phyloP scores from a whole-genome alignment of 2,797 vertebrate genomes.

The Mormyrus hasselquistii region DNA sequence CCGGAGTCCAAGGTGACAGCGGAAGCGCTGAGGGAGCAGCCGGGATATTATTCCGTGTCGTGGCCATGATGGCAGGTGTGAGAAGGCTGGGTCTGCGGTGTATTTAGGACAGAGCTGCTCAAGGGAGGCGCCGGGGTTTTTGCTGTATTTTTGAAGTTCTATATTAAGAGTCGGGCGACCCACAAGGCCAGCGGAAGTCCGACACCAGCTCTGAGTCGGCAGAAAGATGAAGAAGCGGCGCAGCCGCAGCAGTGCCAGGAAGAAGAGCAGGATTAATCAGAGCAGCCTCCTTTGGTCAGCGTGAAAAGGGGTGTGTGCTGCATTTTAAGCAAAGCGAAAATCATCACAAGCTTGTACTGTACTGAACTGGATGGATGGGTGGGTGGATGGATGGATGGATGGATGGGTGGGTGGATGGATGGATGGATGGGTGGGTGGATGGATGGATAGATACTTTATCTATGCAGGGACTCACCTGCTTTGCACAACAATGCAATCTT shows the following conservation, averaged over 20 bases:
- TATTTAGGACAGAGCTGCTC: background rate
- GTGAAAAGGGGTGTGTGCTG: slow-evolving; percentile 9
- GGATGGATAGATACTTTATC: background rate
- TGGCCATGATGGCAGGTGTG: background rate
- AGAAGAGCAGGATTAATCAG: slow-evolving; percentile 17
- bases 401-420: too few species aligned
- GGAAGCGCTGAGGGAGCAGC: slow-evolving; percentile 35
- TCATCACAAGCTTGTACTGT: background rate
- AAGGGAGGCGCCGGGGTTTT: slow-evolving; percentile 3
- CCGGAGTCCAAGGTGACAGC: slow-evolving; percentile 41
- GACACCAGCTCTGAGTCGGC: background rate
- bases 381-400: background rate
- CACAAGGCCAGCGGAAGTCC: background rate
- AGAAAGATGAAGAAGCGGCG: background rate
- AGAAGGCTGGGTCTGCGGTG: background rate
- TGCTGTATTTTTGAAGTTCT: slow-evolving; percentile 14
- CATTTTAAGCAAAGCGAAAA: background rate
- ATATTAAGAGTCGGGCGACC: slow-evolving; percentile 14
- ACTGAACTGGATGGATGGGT: background rate
- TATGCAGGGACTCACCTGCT: background rate
- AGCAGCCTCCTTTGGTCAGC: slow-evolving; percentile 18
- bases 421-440: background rate
- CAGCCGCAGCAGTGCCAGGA: background rate
- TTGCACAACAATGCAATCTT: slow-evolving; percentile 63
- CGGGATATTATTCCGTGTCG: slow-evolving; percentile 20